Evolutionary conservation across 2,113 vertebrate species (phyloP), one percentile per base, ranked within the genome.

Genomic region (Empidonax alnorum): DNA sequence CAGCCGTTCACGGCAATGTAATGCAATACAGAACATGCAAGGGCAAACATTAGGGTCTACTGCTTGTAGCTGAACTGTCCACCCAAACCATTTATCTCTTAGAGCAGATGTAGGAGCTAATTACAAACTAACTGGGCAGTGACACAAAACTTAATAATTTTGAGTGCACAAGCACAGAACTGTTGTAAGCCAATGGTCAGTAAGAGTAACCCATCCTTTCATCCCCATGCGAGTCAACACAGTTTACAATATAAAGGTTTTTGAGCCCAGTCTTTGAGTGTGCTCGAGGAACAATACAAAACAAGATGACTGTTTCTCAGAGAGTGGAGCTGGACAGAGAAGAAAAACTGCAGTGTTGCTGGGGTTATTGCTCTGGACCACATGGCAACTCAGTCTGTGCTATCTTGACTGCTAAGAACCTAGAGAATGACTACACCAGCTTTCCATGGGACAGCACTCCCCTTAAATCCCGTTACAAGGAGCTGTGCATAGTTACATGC

Each of bases 21-120:
- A 80, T 10, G 3, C 72, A 73, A 46, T 7, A 42, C 4, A 9
- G 37, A 90, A 41, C 50, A 49, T 24, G 10, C 0, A 0, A 74
- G 35, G 10, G 15, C 3, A 3, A 27, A 33, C 25, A 3, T 7
- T 17, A 73, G 23, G 7, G n/a, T 37, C 53, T 47, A 21, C 56
- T 65, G 37, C 56, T 19, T 30, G 6, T 22, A 74, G 63, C 49
- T 62, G 18, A 77, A 42, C 28, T 50, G 7, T 8, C 28, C 65
- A 72, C 31, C 23, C 55, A 62, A 76, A 31, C 16, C 16, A 31
- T n/a, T 74, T 27, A 42, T 62, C 55, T 69, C 25, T 37, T 53
- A 73, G 25, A 92, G 18, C 18, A 46, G n/a, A 49, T 0, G 5
- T 3, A 89, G 62, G 25, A 91, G 30, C 31, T 50, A 63, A 49